Conservation (phyloP, 1,140 invertebrate genomes). For the fruit fly (Drosophila melanogaster) region DNA sequence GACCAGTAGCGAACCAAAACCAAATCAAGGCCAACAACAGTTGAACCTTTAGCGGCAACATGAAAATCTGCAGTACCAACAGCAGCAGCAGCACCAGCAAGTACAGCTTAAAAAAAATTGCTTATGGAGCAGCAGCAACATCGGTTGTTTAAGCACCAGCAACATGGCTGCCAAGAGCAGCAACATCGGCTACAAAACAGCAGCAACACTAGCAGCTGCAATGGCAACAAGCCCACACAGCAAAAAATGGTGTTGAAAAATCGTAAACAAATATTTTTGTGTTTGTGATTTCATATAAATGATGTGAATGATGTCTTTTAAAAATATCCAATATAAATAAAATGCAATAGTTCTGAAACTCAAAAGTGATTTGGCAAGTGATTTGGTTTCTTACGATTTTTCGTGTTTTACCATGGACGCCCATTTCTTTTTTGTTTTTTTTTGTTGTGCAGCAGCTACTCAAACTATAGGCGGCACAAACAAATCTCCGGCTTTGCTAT, state of each 20-base stretch:
- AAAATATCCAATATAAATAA: too few species aligned
- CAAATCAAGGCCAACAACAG: conserved; percentile 22
- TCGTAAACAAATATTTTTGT: background rate
- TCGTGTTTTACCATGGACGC: too few species aligned
- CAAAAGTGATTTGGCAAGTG: too few species aligned
- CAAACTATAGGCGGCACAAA: conserved; percentile 4
- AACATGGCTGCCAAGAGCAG: conserved; percentile 20
- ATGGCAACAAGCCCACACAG: background rate
- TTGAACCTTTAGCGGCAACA: conserved; percentile 1
- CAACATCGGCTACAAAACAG: conserved; percentile 18
- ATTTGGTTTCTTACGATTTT: background rate
- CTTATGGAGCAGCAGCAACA: conserved; percentile 35
- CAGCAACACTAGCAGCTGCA: conserved; percentile 18
- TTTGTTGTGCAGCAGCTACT: background rate
- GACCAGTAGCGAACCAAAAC: conserved; percentile 12
- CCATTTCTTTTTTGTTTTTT: background rate
- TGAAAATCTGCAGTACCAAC: conserved; percentile 8
- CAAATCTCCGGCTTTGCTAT: conserved; percentile 8
- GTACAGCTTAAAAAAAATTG: conserved; percentile 19
- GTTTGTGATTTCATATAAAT: background rate
- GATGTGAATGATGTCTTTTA: background rate
- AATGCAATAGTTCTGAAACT: too few species aligned
- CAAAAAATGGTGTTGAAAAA: background rate
- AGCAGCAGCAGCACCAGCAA: conserved; percentile 17
- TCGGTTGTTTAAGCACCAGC: conserved; percentile 32